These are phyloP conservation scores for Apomyelois bistriatella DNA, from an alignment of 2,888 invertebrate species.

Conservation along the genomic window DNA sequence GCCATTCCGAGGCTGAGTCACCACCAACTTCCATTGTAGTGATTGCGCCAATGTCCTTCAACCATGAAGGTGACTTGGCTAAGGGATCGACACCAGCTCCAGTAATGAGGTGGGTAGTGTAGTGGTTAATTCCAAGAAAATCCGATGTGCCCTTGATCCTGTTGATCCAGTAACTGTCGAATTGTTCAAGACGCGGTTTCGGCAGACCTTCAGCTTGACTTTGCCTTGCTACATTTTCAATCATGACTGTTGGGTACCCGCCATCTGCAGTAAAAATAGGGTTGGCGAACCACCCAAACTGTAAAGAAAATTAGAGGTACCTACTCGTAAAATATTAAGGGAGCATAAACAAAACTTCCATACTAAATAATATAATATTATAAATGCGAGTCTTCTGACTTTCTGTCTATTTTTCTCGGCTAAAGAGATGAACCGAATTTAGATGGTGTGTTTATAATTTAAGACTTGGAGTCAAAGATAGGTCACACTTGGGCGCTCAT, in stretches of 20 bases:
- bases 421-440: no score
- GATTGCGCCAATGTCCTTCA: slow-evolving; percentile 71
- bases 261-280: slow-evolving; percentile 73
- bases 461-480: no score
- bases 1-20: slow-evolving; percentile 72
- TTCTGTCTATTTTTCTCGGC: no score
- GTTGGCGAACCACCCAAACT: slow-evolving; percentile 79
- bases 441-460: no score
- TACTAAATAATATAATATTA: not conserved
- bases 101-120: slow-evolving; percentile 68
- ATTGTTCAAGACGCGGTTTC: slow-evolving; percentile 65
- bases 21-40: slow-evolving; percentile 67
- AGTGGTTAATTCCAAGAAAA: slow-evolving; percentile 74
- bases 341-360: no score
- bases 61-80: slow-evolving; percentile 71
- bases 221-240: slow-evolving; percentile 63
- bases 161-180: slow-evolving; percentile 66
- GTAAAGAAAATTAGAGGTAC: slow-evolving; percentile 13
- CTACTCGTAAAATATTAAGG: not conserved
- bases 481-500: no score
- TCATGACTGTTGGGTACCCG: slow-evolving; percentile 71
- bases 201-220: slow-evolving; percentile 62
- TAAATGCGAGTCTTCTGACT: no score
- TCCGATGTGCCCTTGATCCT: slow-evolving; percentile 73
- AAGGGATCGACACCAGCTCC: slow-evolving; percentile 62